Percentiles rank a stretch among this genome's conserved stretches.
phyloP scores from a whole-genome alignment of 1,140 invertebrate genomes.

The Drosophila carrolli region DNA sequence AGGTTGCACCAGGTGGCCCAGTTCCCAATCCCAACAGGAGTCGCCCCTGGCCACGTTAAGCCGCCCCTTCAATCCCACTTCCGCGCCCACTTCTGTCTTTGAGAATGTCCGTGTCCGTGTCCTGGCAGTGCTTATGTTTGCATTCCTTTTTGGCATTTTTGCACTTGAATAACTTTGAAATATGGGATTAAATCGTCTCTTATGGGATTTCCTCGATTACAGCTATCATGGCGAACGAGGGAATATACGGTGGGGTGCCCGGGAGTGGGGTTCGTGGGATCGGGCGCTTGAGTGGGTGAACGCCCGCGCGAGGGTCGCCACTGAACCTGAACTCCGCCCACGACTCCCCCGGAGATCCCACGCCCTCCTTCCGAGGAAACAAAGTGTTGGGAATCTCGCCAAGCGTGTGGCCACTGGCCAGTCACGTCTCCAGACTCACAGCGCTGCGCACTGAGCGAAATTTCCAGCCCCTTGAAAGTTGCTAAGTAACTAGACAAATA shows the following conservation, averaged over 20 bases:
- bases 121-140: slow-evolving; percentile 80
- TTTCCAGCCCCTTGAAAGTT: too few species aligned
- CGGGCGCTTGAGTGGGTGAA: slow-evolving; percentile 1
- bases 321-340: slow-evolving; percentile 65
- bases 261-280: neutral
- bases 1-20: slow-evolving; percentile 64
- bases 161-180: slow-evolving; percentile 84
- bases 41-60: too few species aligned
- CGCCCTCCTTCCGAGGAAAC: slow-evolving; percentile 4
- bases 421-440: slow-evolving; percentile 63
- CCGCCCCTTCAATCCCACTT: too few species aligned
- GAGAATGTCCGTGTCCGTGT: slow-evolving; percentile 42
- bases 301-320: slow-evolving; percentile 58
- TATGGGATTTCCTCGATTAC: slow-evolving; percentile 83
- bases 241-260: slow-evolving; percentile 9
- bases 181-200: slow-evolving; percentile 84
- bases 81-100: slow-evolving; percentile 19
- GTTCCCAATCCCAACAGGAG: slow-evolving; percentile 22
- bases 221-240: slow-evolving; percentile 71
- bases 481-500: too few species aligned
- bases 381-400: slow-evolving; percentile 64
- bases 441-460: slow-evolving; percentile 13
- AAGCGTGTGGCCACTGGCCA: slow-evolving; percentile 66
- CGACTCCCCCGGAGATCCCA: slow-evolving; percentile 1
- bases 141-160: slow-evolving; percentile 84